Evolutionary conservation across 2,888 invertebrate species (phyloP), one percentile per base, ranked within the genome.

Genomic region (Tetragonisca angustula): DNA sequence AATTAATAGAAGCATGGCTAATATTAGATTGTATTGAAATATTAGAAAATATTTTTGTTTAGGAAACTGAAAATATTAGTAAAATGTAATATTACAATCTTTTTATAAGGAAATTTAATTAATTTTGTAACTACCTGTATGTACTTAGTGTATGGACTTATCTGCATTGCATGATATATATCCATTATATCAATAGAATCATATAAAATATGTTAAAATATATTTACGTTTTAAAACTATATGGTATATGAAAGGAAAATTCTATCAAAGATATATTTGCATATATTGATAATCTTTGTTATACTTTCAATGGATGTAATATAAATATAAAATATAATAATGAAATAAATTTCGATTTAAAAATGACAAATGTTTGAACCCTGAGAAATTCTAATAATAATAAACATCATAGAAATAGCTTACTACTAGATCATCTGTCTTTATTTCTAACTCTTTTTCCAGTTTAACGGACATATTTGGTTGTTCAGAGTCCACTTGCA

Each of bases 371-470:
- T 81, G 68, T 88, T 68, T 85, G 82, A 87, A 82, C 80, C 85
- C 65, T 83, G 79, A 83, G 76, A 86, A 86, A 88, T 86, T 89
- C 86, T 93, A 92, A 93, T 91, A 93, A 91, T 92, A 93, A 91
- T 93, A 93, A 93, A 93, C 92, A 93, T 93, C 92, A 93, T 93
- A 94, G 92, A 94, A 93, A 93, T 93, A 94, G 92, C 94, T 96
- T 95, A 97, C 95, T 95, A 96, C 96, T 95, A 97, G 95, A 95
- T 97, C 96, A 95, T 96, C 96, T 93, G 96, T 96, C 93, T 96
- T 95, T 93, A 96, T 96, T 95, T 96, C 96, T 93, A 96, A 96
- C 95, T 96, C 95, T 94, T 96, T 96, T 94, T 95, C 95, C 95
- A 95, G 92, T 85, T 93, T 94, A 93, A 93, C 89, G 92, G 94